Evolutionary conservation across 2,888 invertebrate species (phyloP), one percentile per base, ranked within the genome.

Genomic region (Nebria salina): DNA sequence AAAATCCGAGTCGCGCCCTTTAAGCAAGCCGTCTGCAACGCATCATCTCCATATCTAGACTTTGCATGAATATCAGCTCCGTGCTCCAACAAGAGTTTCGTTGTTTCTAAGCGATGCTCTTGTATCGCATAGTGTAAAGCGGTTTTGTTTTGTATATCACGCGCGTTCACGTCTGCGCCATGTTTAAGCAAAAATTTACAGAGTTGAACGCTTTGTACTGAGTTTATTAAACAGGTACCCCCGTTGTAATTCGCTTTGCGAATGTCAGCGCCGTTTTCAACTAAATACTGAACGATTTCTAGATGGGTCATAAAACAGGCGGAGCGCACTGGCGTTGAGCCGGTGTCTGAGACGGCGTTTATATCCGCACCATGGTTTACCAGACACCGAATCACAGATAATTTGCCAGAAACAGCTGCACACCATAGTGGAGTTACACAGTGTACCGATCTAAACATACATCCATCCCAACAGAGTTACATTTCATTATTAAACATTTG

Each of bases 71-170:
- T 95, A 90, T 96, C 93, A 1, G 97, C 97, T 82, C 95, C 95
- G 89, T 94, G 91, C 83, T 93, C 92, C 82, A 98, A 89, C 82
- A 98, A 89, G 83, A 97, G 90, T 85, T 94, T 94, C 73, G 95
- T 96, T 3, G 97, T 96, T 89, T 96, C 96, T 85, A 95, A 91
- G 85, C 95, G 90, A 86, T 94, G 94, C 89, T 95, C 94, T 86
- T 94, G 94, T 85, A 97, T 95, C n/a, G 97, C 96, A 90, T 98
- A 97, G 90, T 97, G 97, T 86, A 97, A 91, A 80, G 97, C 97
- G 83, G 97, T 95, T 90, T 97, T 97, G 85, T 93, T 94, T 89
- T 97, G 97, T 87, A 95, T 95, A 89, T 98, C 97, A 81, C 92
- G 92, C 65, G 97, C 96, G 90, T 97, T 96, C 5, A 96, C 95